phyloP scores from a whole-genome alignment of 2,888 invertebrate genomes.

The Drepana falcataria region DNA sequence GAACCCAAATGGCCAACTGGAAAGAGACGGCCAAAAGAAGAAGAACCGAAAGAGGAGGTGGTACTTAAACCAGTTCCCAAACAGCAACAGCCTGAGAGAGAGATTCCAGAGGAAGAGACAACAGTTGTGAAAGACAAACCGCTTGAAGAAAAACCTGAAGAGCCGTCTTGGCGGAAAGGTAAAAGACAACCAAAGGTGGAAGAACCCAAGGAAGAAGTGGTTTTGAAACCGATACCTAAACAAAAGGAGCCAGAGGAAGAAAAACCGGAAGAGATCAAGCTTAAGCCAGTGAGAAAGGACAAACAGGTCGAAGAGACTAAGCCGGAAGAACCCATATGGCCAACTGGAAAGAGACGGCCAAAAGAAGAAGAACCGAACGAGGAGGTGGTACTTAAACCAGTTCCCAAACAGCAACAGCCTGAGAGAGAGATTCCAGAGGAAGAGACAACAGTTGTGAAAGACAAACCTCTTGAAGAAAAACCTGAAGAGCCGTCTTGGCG shows the following conservation, averaged over 20 bases:
- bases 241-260: slow-evolving; percentile 25
- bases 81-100: slow-evolving; percentile 33
- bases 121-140: slow-evolving; percentile 21
- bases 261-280: slow-evolving; percentile 54
- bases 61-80: slow-evolving; percentile 41
- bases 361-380: slow-evolving; percentile 38
- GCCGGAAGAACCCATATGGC: slow-evolving; percentile 35
- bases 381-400: slow-evolving; percentile 39
- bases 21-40: slow-evolving; percentile 24
- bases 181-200: slow-evolving; percentile 36
- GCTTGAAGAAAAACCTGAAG: slow-evolving; percentile 32
- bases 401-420: slow-evolving; percentile 23
- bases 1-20: slow-evolving; percentile 33
- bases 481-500: slow-evolving; percentile 38
- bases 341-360: slow-evolving; percentile 21
- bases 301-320: slow-evolving; percentile 26
- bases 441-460: slow-evolving; percentile 16
- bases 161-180: slow-evolving; percentile 28
- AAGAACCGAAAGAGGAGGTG: slow-evolving; percentile 35
- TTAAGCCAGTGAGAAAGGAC: slow-evolving; percentile 40
- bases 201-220: slow-evolving; percentile 39
- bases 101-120: slow-evolving; percentile 18
- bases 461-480: slow-evolving; percentile 21
- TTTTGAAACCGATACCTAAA: slow-evolving; percentile 49
- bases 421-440: slow-evolving; percentile 36